These are phyloP conservation scores for Drymodes brunneopygia DNA, from an alignment of 2,113 vertebrate species.

Conservation along the genomic window DNA sequence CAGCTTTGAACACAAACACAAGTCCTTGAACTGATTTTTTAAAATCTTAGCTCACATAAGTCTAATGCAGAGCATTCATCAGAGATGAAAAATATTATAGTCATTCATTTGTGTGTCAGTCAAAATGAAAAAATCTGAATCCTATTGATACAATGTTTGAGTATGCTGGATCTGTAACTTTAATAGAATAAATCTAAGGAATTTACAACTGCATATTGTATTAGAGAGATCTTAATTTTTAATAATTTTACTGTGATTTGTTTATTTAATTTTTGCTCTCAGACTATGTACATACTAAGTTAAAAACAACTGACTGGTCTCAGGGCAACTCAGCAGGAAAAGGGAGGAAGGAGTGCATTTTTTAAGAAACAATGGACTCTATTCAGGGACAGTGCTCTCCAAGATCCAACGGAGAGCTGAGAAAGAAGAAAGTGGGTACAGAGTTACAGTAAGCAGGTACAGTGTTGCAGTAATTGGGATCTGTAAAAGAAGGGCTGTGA, in stretches of 20 bases:
- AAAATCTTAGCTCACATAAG: neutral
- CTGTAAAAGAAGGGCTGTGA: neutral
- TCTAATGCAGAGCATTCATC: neutral
- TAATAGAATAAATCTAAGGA: neutral
- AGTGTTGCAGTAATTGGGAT: neutral
- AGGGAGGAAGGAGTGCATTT: neutral
- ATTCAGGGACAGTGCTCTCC: neutral
- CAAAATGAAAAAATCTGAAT: neutral
- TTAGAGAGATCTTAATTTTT: neutral
- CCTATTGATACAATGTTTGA: neutral
- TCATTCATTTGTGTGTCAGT: neutral
- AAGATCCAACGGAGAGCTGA: neutral
- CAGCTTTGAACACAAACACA: neutral
- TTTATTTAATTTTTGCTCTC: neutral
- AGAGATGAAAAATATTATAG: neutral
- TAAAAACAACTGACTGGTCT: neutral
- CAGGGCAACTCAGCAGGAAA: neutral
- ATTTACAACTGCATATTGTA: neutral
- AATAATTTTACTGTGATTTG: neutral
- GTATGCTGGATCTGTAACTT: neutral
- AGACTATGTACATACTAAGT: neutral
- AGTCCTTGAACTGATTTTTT: neutral
- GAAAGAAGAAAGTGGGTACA: neutral
- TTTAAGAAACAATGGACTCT: neutral
- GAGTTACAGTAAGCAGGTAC: neutral